A percentile compares a stretch with the other conserved stretches of the same genome.
These are phyloP conservation scores for Pempheris klunzingeri DNA, from an alignment of 2,797 vertebrate species.

Conservation along the genomic window DNA sequence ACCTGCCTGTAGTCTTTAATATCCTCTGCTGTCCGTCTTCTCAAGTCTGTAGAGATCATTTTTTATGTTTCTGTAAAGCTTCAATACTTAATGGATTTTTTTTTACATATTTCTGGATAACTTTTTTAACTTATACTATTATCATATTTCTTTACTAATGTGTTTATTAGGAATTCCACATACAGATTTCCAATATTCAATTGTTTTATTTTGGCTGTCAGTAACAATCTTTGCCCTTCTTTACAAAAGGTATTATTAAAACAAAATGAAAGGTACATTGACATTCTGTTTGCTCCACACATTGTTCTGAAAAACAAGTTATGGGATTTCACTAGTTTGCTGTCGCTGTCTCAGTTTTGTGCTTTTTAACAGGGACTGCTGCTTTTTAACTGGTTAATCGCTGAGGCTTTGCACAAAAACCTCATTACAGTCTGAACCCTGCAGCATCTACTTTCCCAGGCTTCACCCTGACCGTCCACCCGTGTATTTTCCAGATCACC, in stretches of 20 bases:
- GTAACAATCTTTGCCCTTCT: neutral
- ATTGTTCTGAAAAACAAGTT: too few relatives aligned
- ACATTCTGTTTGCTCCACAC: neutral
- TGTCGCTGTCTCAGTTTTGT: neutral
- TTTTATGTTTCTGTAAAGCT: too few relatives aligned
- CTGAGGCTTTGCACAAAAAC: neutral
- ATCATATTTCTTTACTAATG: neutral
- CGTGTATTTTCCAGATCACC: slow-evolving; percentile 37
- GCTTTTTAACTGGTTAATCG: slow-evolving; percentile 30
- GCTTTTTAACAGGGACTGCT: slow-evolving; percentile 6
- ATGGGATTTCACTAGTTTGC: neutral
- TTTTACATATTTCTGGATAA: too few relatives aligned
- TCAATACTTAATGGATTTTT: too few relatives aligned
- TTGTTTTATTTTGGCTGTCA: neutral
- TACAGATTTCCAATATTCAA: neutral
- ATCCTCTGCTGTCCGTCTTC: too few relatives aligned
- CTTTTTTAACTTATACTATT: too few relatives aligned
- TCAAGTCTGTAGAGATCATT: too few relatives aligned
- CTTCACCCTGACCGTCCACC: neutral
- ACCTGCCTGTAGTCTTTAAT: too few relatives aligned
- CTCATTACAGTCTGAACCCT: neutral
- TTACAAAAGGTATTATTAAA: neutral
- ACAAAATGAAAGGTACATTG: neutral
- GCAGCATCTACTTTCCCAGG: slow-evolving; percentile 40
- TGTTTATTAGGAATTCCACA: neutral